Evolutionary conservation across 2,797 vertebrate species (phyloP).

Genomic region (Microctenopoma lineatum): DNA sequence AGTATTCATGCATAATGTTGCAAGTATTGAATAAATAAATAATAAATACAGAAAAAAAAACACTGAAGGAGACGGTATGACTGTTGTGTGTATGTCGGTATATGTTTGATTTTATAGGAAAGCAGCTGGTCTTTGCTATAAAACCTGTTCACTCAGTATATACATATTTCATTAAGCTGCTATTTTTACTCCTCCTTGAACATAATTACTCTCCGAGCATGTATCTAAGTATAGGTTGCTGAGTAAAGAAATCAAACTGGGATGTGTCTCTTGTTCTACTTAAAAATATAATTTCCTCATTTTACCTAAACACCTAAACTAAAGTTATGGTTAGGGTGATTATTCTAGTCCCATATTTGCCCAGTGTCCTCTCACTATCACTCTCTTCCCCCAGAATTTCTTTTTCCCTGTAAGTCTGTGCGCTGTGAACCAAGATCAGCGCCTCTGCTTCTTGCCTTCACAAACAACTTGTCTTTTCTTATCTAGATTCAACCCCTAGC

Average conservation of each 20-base stretch:
- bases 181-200: constrained; percentile 48
- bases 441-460: constrained; percentile 69
- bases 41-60: too few relatives aligned
- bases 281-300: constrained; percentile 10
- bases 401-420: constrained; percentile 53
- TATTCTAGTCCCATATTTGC: constrained; percentile 46
- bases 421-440: constrained; percentile 67
- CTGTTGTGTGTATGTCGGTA: background rate
- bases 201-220: constrained; percentile 17
- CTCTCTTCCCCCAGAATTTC: constrained; percentile 35
- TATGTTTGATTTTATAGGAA: constrained; percentile 28
- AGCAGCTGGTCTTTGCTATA: constrained; percentile 50
- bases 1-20: too few relatives aligned
- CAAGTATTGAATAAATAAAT: too few relatives aligned
- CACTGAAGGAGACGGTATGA: too few relatives aligned
- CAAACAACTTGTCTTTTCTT: constrained; percentile 74
- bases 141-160: constrained; percentile 47
- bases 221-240: constrained; percentile 1
- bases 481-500: constrained; percentile 70
- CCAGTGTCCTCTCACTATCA: constrained; percentile 7
- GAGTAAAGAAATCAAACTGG: background rate
- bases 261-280: constrained; percentile 8
- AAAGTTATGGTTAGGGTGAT: background rate
- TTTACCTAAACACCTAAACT: constrained; percentile 2
- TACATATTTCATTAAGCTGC: constrained; percentile 68